These are phyloP conservation scores for Seriola quinqueradiata DNA, from an alignment of 2,113 vertebrate species.

Conservation along the genomic window DNA sequence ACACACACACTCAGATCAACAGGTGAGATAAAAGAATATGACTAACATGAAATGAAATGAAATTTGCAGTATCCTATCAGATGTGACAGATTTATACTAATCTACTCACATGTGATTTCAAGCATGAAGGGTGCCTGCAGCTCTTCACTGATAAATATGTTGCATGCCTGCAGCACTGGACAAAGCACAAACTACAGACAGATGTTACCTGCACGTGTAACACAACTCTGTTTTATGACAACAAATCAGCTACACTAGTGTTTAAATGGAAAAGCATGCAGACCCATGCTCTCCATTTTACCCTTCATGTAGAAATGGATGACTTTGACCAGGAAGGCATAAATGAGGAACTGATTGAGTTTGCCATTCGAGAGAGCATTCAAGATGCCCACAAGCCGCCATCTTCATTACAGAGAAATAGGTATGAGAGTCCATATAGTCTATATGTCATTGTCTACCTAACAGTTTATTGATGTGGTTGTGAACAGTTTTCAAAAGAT, in stretches of 20 bases:
- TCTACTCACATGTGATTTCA: background rate
- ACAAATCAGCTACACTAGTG: background rate
- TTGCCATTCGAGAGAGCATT: conserved; percentile 87
- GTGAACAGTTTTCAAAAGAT: background rate
- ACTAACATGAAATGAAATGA: background rate
- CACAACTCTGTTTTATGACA: background rate
- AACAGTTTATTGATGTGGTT: background rate
- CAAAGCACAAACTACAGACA: background rate
- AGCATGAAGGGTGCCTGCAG: background rate
- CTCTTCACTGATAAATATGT: background rate
- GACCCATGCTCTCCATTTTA: background rate
- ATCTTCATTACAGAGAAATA: conserved; percentile 63
- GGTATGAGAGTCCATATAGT: conserved; percentile 73
- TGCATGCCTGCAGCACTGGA: background rate
- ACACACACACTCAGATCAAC: conserved; percentile 12
- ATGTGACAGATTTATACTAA: background rate
- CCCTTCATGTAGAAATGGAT: conserved; percentile 79
- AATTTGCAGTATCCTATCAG: background rate
- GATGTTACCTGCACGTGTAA: background rate
- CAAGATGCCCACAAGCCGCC: conserved; percentile 80
- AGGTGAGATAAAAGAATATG: conserved; percentile 49
- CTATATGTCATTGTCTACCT: background rate
- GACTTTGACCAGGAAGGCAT: conserved; percentile 75
- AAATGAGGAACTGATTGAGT: conserved; percentile 86
- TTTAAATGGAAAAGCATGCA: background rate